Evolutionary conservation across 2,113 vertebrate species (phyloP).

Genomic region (Diglossa brunneiventris): DNA sequence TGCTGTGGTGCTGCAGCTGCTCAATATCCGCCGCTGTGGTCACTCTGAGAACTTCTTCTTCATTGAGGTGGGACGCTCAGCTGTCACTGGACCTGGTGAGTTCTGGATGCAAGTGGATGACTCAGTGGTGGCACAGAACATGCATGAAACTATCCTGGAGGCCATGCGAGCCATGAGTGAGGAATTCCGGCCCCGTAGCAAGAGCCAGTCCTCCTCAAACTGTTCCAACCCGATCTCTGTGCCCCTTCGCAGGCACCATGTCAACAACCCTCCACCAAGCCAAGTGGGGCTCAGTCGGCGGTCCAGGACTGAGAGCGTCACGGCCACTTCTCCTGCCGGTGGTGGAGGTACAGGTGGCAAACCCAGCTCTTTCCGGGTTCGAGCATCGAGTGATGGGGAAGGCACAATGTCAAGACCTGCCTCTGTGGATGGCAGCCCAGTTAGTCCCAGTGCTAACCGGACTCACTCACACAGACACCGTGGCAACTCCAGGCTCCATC

Average conservation of each 20-base stretch:
- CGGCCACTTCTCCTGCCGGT: constrained; percentile 81
- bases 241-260: constrained; percentile 82
- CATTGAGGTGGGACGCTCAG: constrained; percentile 88
- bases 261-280: constrained; percentile 87
- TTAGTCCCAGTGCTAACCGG: constrained; percentile 80
- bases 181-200: constrained; percentile 88
- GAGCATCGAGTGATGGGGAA: constrained; percentile 87
- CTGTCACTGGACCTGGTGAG: constrained; percentile 85
- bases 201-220: constrained; percentile 89
- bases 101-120: constrained; percentile 95
- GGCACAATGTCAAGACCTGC: constrained; percentile 88
- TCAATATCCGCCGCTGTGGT: constrained; percentile 88
- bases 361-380: constrained; percentile 83
- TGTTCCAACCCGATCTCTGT: constrained; percentile 90
- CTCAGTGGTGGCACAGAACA: constrained; percentile 88
- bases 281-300: constrained; percentile 85
- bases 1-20: constrained; percentile 87
- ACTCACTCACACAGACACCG: constrained; percentile 80
- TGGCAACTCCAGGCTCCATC: constrained; percentile 83
- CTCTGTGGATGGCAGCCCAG: constrained; percentile 84
- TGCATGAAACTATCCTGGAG: constrained; percentile 91
- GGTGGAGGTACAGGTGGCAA: constrained; percentile 69
- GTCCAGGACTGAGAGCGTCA: constrained; percentile 83
- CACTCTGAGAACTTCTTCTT: constrained; percentile 92
- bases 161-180: constrained; percentile 92